Conservation (phyloP, 2,113 vertebrate genomes). For the Sinocyclocheilus grahami region DNA sequence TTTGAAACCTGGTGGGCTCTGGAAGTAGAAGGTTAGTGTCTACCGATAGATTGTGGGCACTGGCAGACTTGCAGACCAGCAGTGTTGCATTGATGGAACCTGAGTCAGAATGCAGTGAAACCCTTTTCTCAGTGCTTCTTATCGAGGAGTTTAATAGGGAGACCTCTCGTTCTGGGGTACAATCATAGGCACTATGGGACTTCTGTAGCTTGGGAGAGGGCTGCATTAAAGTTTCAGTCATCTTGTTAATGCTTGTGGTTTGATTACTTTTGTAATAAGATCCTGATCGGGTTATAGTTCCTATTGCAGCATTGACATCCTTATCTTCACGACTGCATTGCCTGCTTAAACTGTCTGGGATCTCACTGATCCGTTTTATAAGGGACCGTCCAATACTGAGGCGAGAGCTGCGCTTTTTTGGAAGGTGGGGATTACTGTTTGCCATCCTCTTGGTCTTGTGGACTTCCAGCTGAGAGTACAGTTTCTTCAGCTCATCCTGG, state of each 20-base stretch:
- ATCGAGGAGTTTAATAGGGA: slow-evolving; percentile 69
- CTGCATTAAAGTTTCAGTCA: slow-evolving; percentile 68
- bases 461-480: slow-evolving; percentile 89
- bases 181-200: slow-evolving; percentile 77
- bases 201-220: slow-evolving; percentile 66
- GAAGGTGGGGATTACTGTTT: slow-evolving; percentile 88
- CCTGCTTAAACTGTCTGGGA: slow-evolving; percentile 78
- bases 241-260: slow-evolving; percentile 60
- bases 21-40: slow-evolving; percentile 74
- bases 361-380: slow-evolving; percentile 77
- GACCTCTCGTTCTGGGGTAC: slow-evolving; percentile 63
- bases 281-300: slow-evolving; percentile 62
- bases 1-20: slow-evolving; percentile 75
- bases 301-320: slow-evolving; percentile 68
- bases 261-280: slow-evolving; percentile 71
- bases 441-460: slow-evolving; percentile 89
- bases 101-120: slow-evolving; percentile 66
- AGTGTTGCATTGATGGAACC: slow-evolving; percentile 78
- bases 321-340: slow-evolving; percentile 78
- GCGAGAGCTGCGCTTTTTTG: slow-evolving; percentile 82
- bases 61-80: slow-evolving; percentile 85
- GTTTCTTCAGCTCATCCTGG: slow-evolving; percentile 94
- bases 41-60: slow-evolving; percentile 85
- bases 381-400: slow-evolving; percentile 80
- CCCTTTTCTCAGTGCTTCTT: slow-evolving; percentile 65